Base-by-base conservation (phyloP, 2,888 invertebrate genomes). In the Tiliacea citrago region DNA sequence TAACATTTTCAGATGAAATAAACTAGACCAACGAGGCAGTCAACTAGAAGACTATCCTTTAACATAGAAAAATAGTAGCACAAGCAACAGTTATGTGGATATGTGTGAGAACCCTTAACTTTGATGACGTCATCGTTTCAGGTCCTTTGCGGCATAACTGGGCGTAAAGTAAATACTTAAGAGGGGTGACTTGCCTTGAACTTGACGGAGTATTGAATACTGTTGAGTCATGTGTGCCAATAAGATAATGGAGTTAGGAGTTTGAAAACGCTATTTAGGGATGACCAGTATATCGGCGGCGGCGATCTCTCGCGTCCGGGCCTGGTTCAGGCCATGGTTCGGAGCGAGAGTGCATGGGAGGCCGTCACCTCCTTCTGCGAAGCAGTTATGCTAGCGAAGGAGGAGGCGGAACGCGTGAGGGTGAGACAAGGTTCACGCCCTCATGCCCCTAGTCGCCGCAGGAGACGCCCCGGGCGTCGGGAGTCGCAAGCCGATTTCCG, bases 81-180 rank as follows among this genome's bases (percentile, higher is more conserved):
- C 9, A 16, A 62, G 45, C 45, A 77, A 68, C 51, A 75, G 77
- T 39, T 60, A 18, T 49, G 45, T 18, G 21, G 18, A 12, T 9
- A 60, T 2, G 24, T 24, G 73, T 53, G 16, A 24, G 47, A 47
- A 55, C 29, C 60, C 55, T 45, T 61, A 16, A 55, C 5, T n/a
- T 2, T 18, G 0, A 53, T 78, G 71, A 78, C 57, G 76, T 70
- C 71, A 57, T n/a, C 51, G 35, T 9, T 49, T 49, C 9, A 57
- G 21, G 16, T 55, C 42, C 55, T 70, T 51, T 51, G 42, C 2
- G 18, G 45, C 0, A 51, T 79, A 51, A 70, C 49, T 49, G 29
- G 21, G 62, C 55, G 70, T 51, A 51, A 67, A 45, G 67, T 69
- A 35, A 69, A 63, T 53, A 76, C 62, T 57, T 24, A 21, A 51